A percentile compares a stretch with the other conserved stretches of the same genome.
Evolutionary conservation across 2,113 vertebrate species (phyloP).

Genomic region (Dromaius novaehollandiae): DNA sequence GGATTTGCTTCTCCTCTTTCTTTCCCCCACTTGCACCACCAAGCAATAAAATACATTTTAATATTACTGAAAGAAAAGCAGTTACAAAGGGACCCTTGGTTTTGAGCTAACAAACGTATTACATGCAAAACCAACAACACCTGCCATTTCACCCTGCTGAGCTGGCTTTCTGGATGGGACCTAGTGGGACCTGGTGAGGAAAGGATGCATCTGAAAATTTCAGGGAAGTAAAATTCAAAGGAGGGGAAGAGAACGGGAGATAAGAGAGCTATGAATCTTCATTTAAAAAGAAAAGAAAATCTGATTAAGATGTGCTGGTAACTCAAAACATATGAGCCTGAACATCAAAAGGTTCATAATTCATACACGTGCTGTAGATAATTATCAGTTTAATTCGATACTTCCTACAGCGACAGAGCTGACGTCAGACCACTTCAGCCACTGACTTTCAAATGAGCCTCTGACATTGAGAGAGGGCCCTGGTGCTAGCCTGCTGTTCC

Average conservation of each 20-base stretch:
- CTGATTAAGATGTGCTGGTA: conserved; percentile 67
- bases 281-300: conserved; percentile 56
- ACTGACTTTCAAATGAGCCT: background rate
- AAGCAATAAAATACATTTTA: background rate
- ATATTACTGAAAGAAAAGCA: background rate
- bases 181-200: conserved; percentile 7
- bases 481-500: rapidly evolving
- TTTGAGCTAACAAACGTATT: background rate
- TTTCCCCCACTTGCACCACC: background rate
- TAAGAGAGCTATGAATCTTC: conserved; percentile 51
- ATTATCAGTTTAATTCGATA: conserved; percentile 68
- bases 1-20: background rate
- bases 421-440: conserved; percentile 15
- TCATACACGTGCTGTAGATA: conserved; percentile 62
- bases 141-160: conserved; percentile 6
- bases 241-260: conserved; percentile 5
- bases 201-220: background rate
- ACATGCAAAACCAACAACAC: background rate
- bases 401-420: conserved; percentile 61
- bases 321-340: conserved; percentile 53
- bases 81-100: background rate
- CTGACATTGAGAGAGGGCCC: conserved; percentile 5
- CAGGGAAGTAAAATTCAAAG: conserved; percentile 39
- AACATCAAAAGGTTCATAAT: conserved; percentile 56
- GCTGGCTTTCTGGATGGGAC: background rate